phyloP scores from a whole-genome alignment of 1,140 invertebrate species.

The Lepidurus couesii region DNA sequence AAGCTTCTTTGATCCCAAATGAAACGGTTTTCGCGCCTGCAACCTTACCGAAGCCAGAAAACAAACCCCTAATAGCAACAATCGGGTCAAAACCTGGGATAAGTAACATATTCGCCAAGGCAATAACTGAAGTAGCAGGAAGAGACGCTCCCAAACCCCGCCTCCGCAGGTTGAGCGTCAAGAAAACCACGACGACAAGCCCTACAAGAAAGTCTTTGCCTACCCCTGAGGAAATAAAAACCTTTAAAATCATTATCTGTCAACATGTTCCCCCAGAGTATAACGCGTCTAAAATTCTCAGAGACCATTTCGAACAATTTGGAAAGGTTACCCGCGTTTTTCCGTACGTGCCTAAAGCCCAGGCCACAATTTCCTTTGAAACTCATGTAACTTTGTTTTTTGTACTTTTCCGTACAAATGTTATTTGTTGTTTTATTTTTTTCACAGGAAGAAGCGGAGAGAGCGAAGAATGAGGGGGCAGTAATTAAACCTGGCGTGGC shows the following conservation, averaged over 20 bases:
- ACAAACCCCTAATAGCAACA: background rate
- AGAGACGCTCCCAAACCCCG: background rate
- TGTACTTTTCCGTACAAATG: background rate
- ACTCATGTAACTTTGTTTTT: slow-evolving; percentile 6
- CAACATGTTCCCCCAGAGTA: background rate
- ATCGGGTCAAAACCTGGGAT: background rate
- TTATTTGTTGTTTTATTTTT: background rate
- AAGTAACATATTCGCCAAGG: background rate
- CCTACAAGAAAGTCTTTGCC: background rate
- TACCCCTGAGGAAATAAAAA: background rate
- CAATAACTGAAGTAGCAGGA: background rate
- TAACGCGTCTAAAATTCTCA: background rate
- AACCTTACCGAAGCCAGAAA: background rate
- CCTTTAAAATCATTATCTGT: background rate
- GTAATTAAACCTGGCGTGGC: background rate
- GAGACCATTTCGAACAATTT: slow-evolving; percentile 17
- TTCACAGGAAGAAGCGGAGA: background rate
- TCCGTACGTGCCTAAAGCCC: background rate
- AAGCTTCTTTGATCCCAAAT: background rate
- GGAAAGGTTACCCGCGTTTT: background rate
- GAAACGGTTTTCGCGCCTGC: background rate
- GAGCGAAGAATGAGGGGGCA: background rate
- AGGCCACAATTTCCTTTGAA: slow-evolving; percentile 23
- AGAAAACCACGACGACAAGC: background rate
- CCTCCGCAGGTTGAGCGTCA: background rate